These are phyloP conservation scores for Pycnonotus jocosus DNA, from an alignment of 2,113 vertebrate species.

Conservation along the genomic window DNA sequence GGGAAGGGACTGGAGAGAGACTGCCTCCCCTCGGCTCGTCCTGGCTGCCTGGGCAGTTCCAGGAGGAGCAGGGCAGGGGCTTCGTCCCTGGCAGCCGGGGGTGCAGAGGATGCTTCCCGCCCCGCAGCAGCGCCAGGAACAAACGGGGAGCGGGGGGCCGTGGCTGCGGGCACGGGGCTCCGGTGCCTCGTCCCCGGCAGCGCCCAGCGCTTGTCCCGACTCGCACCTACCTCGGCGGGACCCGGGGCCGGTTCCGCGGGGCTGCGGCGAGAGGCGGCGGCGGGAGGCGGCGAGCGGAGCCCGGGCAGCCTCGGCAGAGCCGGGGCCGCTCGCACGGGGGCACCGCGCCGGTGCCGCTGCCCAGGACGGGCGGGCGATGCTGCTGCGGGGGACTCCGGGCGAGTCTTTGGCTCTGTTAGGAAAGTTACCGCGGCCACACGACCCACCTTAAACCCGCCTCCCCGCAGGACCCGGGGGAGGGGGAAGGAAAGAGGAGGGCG, in stretches of 20 bases:
- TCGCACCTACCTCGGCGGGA: slow-evolving; percentile 17
- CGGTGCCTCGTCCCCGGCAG: not conserved
- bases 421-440: slow-evolving; percentile 62
- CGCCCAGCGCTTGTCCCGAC: not conserved
- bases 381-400: slow-evolving; percentile 3
- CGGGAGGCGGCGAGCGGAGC: not conserved
- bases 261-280: not conserved
- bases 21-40: not conserved
- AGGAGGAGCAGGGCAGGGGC: not conserved
- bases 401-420: slow-evolving; percentile 48
- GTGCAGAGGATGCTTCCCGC: not conserved
- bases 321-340: not conserved
- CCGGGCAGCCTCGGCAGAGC: not conserved
- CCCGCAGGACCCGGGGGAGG: slow-evolving; percentile 43
- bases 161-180: not conserved
- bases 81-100: not conserved
- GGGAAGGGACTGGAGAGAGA: not conserved
- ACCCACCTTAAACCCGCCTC: slow-evolving; percentile 68
- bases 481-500: not conserved
- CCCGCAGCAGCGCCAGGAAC: not conserved
- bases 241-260: not conserved
- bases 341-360: not conserved
- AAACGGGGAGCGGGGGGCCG: not conserved
- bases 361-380: not conserved
- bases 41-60: not conserved